phyloP scores from a whole-genome alignment of 2,113 vertebrate genomes.

The Gymnocephalus cernua region DNA sequence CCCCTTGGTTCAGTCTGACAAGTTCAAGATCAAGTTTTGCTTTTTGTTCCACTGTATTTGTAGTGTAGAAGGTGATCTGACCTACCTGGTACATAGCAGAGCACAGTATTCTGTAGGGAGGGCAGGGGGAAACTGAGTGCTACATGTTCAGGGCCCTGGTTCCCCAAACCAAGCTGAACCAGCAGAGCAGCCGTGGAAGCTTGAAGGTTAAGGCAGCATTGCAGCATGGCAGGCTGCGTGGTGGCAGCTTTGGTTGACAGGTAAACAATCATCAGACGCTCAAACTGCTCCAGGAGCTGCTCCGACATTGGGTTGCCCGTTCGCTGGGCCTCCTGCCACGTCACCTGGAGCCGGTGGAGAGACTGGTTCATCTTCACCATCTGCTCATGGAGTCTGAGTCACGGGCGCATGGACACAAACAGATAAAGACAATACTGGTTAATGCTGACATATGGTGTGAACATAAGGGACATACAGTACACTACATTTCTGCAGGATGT shows the following conservation, averaged over 20 bases:
- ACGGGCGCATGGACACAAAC: slow-evolving; percentile 6
- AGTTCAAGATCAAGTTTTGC: not conserved
- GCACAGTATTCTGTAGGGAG: slow-evolving; percentile 82
- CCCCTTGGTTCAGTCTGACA: not conserved
- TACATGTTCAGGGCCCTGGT: slow-evolving; percentile 87
- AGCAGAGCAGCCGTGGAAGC: slow-evolving; percentile 93
- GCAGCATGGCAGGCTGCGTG: slow-evolving; percentile 94
- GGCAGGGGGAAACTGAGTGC: slow-evolving; percentile 92
- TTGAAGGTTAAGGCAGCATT: slow-evolving; percentile 96
- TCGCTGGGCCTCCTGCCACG: slow-evolving; percentile 95
- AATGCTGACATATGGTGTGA: slow-evolving; percentile 5
- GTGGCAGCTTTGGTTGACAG: slow-evolving; percentile 95
- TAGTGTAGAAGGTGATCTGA: not conserved
- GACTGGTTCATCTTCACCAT: slow-evolving; percentile 99
- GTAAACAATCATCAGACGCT: slow-evolving; percentile 97
- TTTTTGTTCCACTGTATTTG: slow-evolving; percentile 7
- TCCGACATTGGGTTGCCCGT: slow-evolving; percentile 89
- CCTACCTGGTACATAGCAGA: slow-evolving; percentile 95
- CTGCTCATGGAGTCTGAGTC: slow-evolving; percentile 93
- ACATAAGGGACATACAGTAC: slow-evolving; percentile 1
- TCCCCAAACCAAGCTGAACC: slow-evolving; percentile 92
- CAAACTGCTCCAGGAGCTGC: slow-evolving; percentile 95
- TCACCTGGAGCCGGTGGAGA: slow-evolving; percentile 95
- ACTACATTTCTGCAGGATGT: not conserved
- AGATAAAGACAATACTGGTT: slow-evolving; percentile 13